These are phyloP conservation scores for Motacilla alba DNA, from an alignment of 2,113 vertebrate genomes.

Conservation along the genomic window DNA sequence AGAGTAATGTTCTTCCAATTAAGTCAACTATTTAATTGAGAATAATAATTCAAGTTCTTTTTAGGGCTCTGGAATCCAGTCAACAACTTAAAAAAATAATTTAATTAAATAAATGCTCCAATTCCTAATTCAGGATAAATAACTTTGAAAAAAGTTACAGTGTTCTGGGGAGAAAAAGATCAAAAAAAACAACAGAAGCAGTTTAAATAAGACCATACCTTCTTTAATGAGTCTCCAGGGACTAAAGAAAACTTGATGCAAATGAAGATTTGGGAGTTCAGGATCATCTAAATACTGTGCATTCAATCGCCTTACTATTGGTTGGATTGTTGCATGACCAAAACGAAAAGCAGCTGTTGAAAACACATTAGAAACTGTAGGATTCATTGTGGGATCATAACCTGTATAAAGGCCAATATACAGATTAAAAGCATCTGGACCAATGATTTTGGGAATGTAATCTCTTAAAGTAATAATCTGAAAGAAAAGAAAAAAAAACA, in stretches of 20 bases:
- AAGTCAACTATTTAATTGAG: not conserved
- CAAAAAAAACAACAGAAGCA: not conserved
- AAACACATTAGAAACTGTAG: slow-evolving; percentile 88
- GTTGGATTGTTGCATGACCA: slow-evolving; percentile 85
- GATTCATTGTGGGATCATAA: slow-evolving; percentile 80
- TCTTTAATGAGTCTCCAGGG: slow-evolving; percentile 91
- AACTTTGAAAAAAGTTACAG: not conserved
- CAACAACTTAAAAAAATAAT: not conserved
- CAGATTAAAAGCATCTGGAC: slow-evolving; percentile 75
- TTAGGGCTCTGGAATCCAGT: not conserved
- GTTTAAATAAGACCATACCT: slow-evolving; percentile 74
- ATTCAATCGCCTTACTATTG: slow-evolving; percentile 78
- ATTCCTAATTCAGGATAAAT: not conserved
- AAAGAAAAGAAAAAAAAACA: not conserved
- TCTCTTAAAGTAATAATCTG: slow-evolving; percentile 92
- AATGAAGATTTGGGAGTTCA: slow-evolving; percentile 71
- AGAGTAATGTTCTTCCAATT: not conserved
- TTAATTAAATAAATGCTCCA: not conserved
- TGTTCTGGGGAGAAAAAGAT: not conserved
- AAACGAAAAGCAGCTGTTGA: slow-evolving; percentile 95
- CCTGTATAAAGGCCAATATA: slow-evolving; percentile 83
- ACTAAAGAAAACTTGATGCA: slow-evolving; percentile 87
- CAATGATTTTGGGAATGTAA: slow-evolving; percentile 91
- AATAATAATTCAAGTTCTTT: not conserved
- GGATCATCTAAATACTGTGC: slow-evolving; percentile 79